phyloP scores from a whole-genome alignment of 2,113 vertebrate genomes.

The Peucedramus taeniatus region DNA sequence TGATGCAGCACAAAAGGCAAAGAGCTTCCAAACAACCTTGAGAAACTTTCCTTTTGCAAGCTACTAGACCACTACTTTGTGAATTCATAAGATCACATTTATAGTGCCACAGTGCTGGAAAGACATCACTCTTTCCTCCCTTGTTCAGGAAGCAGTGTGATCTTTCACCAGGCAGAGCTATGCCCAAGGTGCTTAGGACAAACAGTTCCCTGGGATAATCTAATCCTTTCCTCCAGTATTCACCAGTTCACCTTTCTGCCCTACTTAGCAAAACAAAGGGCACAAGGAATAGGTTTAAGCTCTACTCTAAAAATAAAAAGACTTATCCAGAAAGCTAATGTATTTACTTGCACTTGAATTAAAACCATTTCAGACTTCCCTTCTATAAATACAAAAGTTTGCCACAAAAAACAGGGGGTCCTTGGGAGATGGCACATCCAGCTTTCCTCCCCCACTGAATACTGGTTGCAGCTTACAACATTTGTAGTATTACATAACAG shows the following conservation, averaged over 20 bases:
- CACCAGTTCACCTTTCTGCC: background rate
- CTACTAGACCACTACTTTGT: background rate
- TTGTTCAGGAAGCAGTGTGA: background rate
- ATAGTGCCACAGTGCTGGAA: background rate
- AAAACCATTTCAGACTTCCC: background rate
- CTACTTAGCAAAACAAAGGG: background rate
- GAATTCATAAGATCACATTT: background rate
- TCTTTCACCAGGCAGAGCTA: background rate
- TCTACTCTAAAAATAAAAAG: background rate
- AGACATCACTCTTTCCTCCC: background rate
- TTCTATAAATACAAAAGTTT: background rate
- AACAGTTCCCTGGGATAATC: background rate
- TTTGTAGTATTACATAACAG: too few relatives aligned
- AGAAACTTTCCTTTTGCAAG: background rate
- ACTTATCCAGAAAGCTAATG: background rate
- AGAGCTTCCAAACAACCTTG: background rate
- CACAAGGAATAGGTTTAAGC: background rate
- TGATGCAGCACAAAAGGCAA: background rate
- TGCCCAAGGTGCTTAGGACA: background rate
- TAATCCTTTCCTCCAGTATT: background rate
- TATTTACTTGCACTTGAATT: background rate
- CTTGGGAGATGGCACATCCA: background rate
- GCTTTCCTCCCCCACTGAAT: background rate
- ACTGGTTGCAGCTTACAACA: background rate
- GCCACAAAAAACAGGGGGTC: background rate